phyloP scores from a whole-genome alignment of 2,797 vertebrate genomes.

The Gymnopithys bicolor region DNA sequence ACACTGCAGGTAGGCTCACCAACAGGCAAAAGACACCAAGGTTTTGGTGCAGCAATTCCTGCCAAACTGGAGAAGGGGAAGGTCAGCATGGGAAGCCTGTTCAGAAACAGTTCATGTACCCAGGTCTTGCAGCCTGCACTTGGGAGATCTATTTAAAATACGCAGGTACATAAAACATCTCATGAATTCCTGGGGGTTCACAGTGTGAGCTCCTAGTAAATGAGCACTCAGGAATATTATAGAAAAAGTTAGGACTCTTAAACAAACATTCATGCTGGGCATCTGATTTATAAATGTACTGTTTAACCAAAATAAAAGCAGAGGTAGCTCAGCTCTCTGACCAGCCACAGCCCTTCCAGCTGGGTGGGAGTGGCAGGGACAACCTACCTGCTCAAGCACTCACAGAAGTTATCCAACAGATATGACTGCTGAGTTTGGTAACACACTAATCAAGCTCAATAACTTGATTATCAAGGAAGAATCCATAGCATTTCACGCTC shows the following conservation, averaged over 20 bases:
- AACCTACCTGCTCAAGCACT: neutral
- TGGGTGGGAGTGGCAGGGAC: neutral
- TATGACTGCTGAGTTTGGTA: rapidly evolving
- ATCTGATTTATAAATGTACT: neutral
- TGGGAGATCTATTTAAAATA: neutral
- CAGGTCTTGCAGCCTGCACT: neutral
- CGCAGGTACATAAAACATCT: neutral
- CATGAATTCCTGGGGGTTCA: neutral
- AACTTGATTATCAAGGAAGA: neutral
- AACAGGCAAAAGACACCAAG: neutral
- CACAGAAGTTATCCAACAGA: neutral
- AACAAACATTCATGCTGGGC: neutral
- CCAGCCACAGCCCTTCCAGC: neutral
- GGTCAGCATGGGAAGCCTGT: neutral
- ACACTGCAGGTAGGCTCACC: neutral
- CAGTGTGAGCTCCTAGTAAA: slow-evolving; percentile 19
- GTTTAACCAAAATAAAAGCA: slow-evolving; percentile 13
- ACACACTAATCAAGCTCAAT: neutral
- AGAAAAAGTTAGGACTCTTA: neutral
- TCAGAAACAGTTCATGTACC: neutral
- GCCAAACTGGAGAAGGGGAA: neutral
- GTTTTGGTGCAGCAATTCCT: neutral
- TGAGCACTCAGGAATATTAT: neutral
- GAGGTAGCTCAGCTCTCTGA: neutral
- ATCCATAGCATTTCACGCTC: neutral